Evolutionary conservation across 2,797 vertebrate species (phyloP), one percentile per base, ranked within the genome.

Genomic region (Typhlichthys subterraneus): DNA sequence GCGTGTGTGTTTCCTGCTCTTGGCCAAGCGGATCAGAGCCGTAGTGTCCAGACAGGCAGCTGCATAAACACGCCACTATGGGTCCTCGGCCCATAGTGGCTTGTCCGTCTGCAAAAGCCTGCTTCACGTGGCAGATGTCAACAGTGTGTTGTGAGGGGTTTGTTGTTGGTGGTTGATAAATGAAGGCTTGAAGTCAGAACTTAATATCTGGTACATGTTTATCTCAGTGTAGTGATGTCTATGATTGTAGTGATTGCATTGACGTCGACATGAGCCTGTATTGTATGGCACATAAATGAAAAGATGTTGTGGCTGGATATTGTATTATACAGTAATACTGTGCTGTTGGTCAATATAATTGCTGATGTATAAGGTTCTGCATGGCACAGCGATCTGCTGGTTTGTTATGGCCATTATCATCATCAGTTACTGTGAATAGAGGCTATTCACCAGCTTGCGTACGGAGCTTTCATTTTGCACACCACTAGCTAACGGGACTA

Each of bases 61-160:
- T 90, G 81, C 77, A 85, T 85, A 90, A 88, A 88, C 82, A 88
- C 67, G 73, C 72, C 73, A 46, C 64, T 79, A 58, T 77, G 68
- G 73, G 70, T 75, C 69, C n/a, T n/a, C n/a, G n/a, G n/a, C n/a
- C n/a, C n/a, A n/a, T n/a, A n/a, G n/a, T n/a, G n/a, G 45, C 52
- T 65, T 65, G 61, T 72, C 62, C 69, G 63, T 55, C 50, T 67
- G 59, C 63, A 59, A 64, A 63, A 79, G 60, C 46, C 53, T 19
- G 48, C 2, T 65, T 55, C 64, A 63, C 5, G 45, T 78, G 61
- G 66, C 57, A 60, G 69, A 10, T 62, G 66, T 73, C 23, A 23
- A 23, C 23, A 3, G 3, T 23, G 23, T 23, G 23, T 23, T 23
- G 23, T 23, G 23, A 23, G 23, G 23, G 77, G 73, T 70, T 76